Conservation (phyloP, 2,888 invertebrate species). For the Orgyia antiqua region DNA sequence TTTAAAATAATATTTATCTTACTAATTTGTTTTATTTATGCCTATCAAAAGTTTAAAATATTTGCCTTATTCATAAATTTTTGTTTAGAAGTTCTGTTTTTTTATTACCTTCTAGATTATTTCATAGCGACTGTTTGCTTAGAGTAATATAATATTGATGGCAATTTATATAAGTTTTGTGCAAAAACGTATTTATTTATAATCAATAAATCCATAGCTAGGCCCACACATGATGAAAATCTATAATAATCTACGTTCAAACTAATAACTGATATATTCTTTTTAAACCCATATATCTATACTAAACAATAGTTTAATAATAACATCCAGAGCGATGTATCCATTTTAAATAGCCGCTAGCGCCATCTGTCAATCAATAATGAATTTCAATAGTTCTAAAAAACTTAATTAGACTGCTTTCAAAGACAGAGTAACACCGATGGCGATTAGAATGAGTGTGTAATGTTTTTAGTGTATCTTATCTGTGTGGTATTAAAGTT, state of each 20-base stretch:
- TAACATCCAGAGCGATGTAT: slow-evolving; percentile 49
- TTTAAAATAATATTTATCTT: too few relatives aligned
- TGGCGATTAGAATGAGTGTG: slow-evolving; percentile 25
- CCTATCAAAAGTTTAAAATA: too few relatives aligned
- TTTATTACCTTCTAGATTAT: too few relatives aligned
- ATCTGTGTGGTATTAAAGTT: slow-evolving; percentile 29
- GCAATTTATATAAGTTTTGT: too few relatives aligned
- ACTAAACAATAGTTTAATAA: slow-evolving; percentile 34
- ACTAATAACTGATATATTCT: slow-evolving; percentile 15
- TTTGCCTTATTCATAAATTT: too few relatives aligned
- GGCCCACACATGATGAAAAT: slow-evolving; percentile 33
- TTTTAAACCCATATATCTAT: slow-evolving; percentile 15
- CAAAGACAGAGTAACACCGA: slow-evolving; percentile 57
- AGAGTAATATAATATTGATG: too few relatives aligned
- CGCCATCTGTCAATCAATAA: slow-evolving; percentile 74
- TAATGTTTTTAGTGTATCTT: slow-evolving; percentile 19
- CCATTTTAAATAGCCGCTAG: slow-evolving; percentile 68
- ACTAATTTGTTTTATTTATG: too few relatives aligned
- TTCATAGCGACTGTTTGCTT: too few relatives aligned
- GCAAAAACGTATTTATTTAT: too few relatives aligned
- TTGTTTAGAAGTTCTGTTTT: too few relatives aligned
- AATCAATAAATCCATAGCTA: too few relatives aligned
- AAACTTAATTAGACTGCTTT: slow-evolving; percentile 75
- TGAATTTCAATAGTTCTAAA: slow-evolving; percentile 66
- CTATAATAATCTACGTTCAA: slow-evolving; percentile 16